phyloP scores from a whole-genome alignment of 2,113 vertebrate species.

The Channa argus region DNA sequence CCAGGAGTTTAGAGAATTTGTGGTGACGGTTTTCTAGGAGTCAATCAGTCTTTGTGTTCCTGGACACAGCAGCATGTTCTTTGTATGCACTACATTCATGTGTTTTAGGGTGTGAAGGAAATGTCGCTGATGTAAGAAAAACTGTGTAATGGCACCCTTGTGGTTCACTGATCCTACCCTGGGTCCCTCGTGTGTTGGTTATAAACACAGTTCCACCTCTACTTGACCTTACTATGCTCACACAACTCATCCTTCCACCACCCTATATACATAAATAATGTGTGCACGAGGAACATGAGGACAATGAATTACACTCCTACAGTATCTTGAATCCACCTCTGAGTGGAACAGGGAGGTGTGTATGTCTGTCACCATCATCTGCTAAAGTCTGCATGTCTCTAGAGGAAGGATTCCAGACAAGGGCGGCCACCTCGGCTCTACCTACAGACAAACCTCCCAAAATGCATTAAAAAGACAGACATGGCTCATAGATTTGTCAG shows the following conservation, averaged over 20 bases:
- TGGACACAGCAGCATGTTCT: conserved; percentile 16
- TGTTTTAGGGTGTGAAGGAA: conserved; percentile 70
- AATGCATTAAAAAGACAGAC: conserved; percentile 57
- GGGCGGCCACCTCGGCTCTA: conserved; percentile 60
- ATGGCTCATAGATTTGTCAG: background rate
- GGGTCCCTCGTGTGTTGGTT: conserved; percentile 52
- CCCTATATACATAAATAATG: conserved; percentile 48
- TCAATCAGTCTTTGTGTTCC: conserved; percentile 17
- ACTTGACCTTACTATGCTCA: conserved; percentile 50
- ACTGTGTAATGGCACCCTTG: conserved; percentile 59
- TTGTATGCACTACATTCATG: conserved; percentile 56
- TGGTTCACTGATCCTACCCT: conserved; percentile 40
- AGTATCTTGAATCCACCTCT: conserved; percentile 20
- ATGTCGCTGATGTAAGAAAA: conserved; percentile 70
- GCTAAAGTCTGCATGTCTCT: conserved; percentile 46
- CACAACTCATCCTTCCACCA: conserved; percentile 19
- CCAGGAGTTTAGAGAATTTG: conserved; percentile 3
- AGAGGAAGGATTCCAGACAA: conserved; percentile 65
- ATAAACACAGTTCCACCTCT: conserved; percentile 64
- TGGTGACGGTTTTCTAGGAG: conserved; percentile 17
- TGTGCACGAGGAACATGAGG: conserved; percentile 14
- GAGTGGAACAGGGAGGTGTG: conserved; percentile 25
- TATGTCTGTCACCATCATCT: conserved; percentile 15
- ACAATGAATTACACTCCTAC: conserved; percentile 26
- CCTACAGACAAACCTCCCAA: conserved; percentile 69